phyloP scores from a whole-genome alignment of 1,140 invertebrate genomes.

The Carcinoscorpius rotundicauda region DNA sequence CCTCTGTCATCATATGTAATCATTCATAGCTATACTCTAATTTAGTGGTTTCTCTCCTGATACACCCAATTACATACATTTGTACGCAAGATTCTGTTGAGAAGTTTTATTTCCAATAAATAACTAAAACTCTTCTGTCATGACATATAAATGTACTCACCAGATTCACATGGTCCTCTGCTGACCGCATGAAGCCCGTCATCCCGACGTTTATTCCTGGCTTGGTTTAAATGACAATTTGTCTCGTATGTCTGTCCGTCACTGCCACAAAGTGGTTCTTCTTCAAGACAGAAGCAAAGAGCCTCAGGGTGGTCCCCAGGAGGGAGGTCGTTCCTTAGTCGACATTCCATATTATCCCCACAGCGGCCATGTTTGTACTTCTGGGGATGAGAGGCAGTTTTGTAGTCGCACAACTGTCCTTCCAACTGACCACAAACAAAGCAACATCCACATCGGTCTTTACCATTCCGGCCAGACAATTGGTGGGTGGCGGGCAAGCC shows the following conservation, averaged over 20 bases:
- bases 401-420: constrained; percentile 38
- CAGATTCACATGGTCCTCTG: not conserved
- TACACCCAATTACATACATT: too few species aligned
- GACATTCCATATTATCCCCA: constrained; percentile 38
- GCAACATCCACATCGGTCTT: constrained; percentile 46
- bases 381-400: constrained; percentile 22
- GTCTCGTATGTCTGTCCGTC: constrained; percentile 56
- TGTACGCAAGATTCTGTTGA: too few species aligned
- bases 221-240: constrained; percentile 53
- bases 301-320: constrained; percentile 37
- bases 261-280: constrained; percentile 42
- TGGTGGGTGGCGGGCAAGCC: constrained; percentile 7
- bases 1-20: too few species aligned
- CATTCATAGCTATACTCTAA: too few species aligned
- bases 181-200: constrained; percentile 16
- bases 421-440: constrained; percentile 40
- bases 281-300: constrained; percentile 42
- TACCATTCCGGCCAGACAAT: constrained; percentile 13
- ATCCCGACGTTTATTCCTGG: constrained; percentile 49
- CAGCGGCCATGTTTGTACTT: constrained; percentile 24
- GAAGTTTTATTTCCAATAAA: too few species aligned
- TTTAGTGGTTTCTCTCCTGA: too few species aligned
- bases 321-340: constrained; percentile 30
- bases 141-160: not conserved
- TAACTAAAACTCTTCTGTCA: too few species aligned